Percentiles rank a stretch among this genome's conserved stretches.
Evolutionary conservation across 2,888 invertebrate species (phyloP).

Genomic region (Cephus rjabovi): DNA sequence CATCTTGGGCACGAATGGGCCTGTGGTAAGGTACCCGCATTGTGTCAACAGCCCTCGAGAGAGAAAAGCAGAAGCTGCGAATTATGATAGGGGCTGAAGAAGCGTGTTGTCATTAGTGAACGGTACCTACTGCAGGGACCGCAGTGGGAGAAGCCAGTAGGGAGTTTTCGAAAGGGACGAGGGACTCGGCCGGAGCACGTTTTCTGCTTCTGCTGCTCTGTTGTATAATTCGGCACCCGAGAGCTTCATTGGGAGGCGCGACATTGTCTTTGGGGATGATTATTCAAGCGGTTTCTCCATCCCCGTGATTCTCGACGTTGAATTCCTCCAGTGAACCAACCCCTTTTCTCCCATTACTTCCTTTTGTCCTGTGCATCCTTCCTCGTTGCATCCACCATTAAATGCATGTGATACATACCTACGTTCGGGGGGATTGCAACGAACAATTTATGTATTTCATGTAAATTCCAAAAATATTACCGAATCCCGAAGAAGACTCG

Average conservation of each 20-base stretch:
- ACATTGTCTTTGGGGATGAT: slow-evolving; percentile 3
- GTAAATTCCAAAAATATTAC: neutral
- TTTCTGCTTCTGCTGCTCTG: neutral
- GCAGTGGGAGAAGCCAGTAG: slow-evolving; percentile 14
- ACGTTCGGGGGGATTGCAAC: neutral
- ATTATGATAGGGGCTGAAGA: slow-evolving; percentile 62
- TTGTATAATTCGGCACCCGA: neutral
- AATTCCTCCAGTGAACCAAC: neutral
- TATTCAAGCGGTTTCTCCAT: neutral
- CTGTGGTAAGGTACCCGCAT: slow-evolving; percentile 62
- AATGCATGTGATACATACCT: neutral
- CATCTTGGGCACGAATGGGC: slow-evolving; percentile 50
- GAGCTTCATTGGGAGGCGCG: slow-evolving; percentile 1
- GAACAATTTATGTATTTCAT: neutral
- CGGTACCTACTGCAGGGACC: slow-evolving; percentile 9
- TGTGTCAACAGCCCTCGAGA: slow-evolving; percentile 57
- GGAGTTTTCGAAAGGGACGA: slow-evolving; percentile 31
- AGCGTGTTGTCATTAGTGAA: slow-evolving; percentile 54
- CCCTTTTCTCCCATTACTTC: slow-evolving; percentile 5
- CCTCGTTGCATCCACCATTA: slow-evolving; percentile 3
- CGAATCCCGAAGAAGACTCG: neutral
- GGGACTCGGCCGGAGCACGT: slow-evolving; percentile 14
- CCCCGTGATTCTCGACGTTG: neutral
- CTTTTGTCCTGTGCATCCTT: slow-evolving; percentile 19
- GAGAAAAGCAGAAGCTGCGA: slow-evolving; percentile 57